Conservation (phyloP, 2,797 vertebrate species). For the Liasis olivaceus region DNA sequence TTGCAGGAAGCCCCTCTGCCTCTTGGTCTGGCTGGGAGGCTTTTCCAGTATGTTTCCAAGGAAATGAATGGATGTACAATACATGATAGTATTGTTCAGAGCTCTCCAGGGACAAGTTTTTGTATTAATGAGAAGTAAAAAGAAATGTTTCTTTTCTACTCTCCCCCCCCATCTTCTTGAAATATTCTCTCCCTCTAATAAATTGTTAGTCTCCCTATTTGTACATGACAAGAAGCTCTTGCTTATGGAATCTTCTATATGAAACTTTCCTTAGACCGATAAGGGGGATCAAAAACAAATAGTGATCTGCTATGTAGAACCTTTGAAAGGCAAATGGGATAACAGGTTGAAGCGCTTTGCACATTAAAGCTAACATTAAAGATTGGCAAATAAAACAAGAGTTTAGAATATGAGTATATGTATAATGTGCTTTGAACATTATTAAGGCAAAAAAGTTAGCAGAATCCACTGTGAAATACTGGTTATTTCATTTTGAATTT, state of each 20-base stretch:
- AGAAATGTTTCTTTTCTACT: background rate
- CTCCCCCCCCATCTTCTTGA: background rate
- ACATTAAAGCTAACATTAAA: background rate
- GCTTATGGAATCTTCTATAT: background rate
- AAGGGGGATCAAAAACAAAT: background rate
- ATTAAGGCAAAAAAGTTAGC: background rate
- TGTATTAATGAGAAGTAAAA: background rate
- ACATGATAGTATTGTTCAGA: background rate
- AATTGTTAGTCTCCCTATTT: background rate
- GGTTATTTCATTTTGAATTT: background rate
- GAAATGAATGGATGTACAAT: background rate
- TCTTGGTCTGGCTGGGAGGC: background rate
- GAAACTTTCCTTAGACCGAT: background rate
- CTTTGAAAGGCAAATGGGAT: background rate
- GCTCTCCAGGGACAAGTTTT: background rate
- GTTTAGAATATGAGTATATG: too few relatives aligned
- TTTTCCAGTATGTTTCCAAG: background rate
- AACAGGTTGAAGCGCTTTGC: background rate
- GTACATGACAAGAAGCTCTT: background rate
- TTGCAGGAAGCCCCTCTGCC: background rate
- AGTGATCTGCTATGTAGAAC: background rate
- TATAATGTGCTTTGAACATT: background rate
- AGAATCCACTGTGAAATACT: background rate
- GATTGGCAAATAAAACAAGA: background rate
- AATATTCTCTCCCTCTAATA: background rate